Base-by-base conservation (phyloP, 2,888 invertebrate species). In the Cremastinae sp. region DNA sequence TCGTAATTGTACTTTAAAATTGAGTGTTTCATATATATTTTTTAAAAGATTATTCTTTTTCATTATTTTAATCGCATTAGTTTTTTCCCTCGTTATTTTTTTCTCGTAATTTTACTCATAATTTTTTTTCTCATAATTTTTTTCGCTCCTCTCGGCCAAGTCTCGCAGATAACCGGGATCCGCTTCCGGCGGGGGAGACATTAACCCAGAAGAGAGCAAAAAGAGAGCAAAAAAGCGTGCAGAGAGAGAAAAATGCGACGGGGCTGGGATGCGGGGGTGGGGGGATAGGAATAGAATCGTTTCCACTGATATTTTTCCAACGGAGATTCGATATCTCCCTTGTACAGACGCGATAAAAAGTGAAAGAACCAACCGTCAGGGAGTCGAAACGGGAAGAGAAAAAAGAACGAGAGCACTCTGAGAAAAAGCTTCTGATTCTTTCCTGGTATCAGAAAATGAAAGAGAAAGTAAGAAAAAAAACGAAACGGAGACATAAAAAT, bases 131-230 rank as follows among this genome's bases (percentile, higher is more conserved):
- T 9, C 41, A n/a, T n/a, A n/a, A n/a, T 34, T 43, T 62, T 45
- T 34, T 12, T 38, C 22, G 20, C 36, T 74, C 14, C 36, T 22
- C 34, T 56, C 41, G 14, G 43, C 65, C 53, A 65, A 70, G 12
- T 59, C 65, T 20, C 7, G 28, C 54, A 54, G 75, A 75, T 75
- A 71, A 70, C 68, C 64, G 41, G n/a, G 56, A 66, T 62, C 75
- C 61, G 75, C 22, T 75, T 75, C 75, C 75, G 75, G 71, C 65
- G 45, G 56, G 36, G 54, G 54, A 49, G 71, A 66, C 71, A 71
- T 75, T 75, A 71, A 75, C 75, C 75, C 75, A 71, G 66, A 70
- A 71, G 66, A 10, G 28, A 14, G 4, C 28, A 14, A 16, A 61
- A 45, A 47, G 34, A 10, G 16, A 12, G 45, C 7, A 43, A 7